Conservation (phyloP, 2,888 invertebrate species). For the Cyclophora albipunctata region DNA sequence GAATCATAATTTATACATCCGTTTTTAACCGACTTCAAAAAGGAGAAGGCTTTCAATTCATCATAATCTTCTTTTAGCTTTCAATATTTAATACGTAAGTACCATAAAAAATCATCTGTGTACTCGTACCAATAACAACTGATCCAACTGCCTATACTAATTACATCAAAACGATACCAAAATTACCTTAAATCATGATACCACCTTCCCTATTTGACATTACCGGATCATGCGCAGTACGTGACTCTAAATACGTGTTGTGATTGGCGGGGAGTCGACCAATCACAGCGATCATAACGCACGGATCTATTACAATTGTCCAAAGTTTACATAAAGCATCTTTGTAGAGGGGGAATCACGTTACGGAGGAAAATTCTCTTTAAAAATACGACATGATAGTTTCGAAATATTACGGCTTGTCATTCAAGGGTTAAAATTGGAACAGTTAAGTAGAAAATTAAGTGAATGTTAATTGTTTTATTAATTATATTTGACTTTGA, state of each 20-base stretch:
- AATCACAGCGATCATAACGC: slow-evolving; percentile 49
- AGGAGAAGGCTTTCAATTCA: too few relatives aligned
- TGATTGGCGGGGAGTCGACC: slow-evolving; percentile 43
- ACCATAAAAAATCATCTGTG: not conserved
- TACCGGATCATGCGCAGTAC: slow-evolving; percentile 39
- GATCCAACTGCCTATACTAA: not conserved
- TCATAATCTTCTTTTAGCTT: too few relatives aligned
- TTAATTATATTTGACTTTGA: too few relatives aligned
- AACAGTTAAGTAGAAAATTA: too few relatives aligned
- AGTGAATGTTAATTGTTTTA: too few relatives aligned
- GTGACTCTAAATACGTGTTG: slow-evolving; percentile 29
- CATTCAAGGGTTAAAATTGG: too few relatives aligned
- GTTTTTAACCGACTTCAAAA: too few relatives aligned
- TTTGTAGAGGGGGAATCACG: not conserved
- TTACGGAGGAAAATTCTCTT: too few relatives aligned
- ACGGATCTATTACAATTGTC: slow-evolving; percentile 43
- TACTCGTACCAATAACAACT: not conserved
- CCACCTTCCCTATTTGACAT: slow-evolving; percentile 28
- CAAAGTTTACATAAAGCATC: slow-evolving; percentile 33
- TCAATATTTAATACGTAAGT: not conserved
- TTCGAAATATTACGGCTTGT: too few relatives aligned
- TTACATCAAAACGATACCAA: not conserved
- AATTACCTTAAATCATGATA: not conserved
- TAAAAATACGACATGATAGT: too few relatives aligned
- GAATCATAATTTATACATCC: too few relatives aligned